Evolutionary conservation across 2,113 vertebrate genomes (phyloP), one percentile per base, ranked within the genome.

Genomic region (Egretta garzetta): DNA sequence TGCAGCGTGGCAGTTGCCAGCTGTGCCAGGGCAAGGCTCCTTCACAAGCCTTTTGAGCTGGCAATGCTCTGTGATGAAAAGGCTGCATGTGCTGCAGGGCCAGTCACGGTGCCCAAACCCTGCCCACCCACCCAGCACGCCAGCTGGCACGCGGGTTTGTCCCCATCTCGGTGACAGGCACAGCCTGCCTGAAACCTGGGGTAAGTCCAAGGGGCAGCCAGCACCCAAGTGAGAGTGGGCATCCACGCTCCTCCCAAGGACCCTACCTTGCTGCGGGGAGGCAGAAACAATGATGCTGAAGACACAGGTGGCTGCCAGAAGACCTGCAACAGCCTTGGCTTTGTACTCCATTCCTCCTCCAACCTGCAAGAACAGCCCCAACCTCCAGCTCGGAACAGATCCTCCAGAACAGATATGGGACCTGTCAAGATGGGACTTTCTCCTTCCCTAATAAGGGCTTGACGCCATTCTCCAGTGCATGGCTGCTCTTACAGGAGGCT

Each of bases 71-170:
- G 86, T 1, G 2, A 43, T 52, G 52, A n/a, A 63, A 60, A 39
- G 26, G 28, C 13, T 88, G 6, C 6, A 16, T 16, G 28, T 67
- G 52, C 70, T 58, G 20, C 39, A 49, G 43, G 49, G 20, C 30
- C 76, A 45, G 27, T 9, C 76, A 56, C 32, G 33, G 55, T 12
- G 91, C 99, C 89, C n/a, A 98, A 90, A 1, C 98, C 98, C 96
- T 99, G 98, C 7, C 98, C 98, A 98, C 21, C 98, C 68, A 98
- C 98, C 3, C 98, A 97, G 59, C 98, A 98, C 5, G 98, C 98
- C 98, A 99, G 73, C 24, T 70, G 66, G 88, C 0, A 22, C 0
- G 1, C 30, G 37, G 12, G 5, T 18, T 62, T 77, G 43, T 81
- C 15, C 52, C 67, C 45, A 12, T 3, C 12, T 4, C 1, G 5